Base-by-base conservation (phyloP, 2,888 invertebrate genomes). In the Leptinotarsa haldemani region DNA sequence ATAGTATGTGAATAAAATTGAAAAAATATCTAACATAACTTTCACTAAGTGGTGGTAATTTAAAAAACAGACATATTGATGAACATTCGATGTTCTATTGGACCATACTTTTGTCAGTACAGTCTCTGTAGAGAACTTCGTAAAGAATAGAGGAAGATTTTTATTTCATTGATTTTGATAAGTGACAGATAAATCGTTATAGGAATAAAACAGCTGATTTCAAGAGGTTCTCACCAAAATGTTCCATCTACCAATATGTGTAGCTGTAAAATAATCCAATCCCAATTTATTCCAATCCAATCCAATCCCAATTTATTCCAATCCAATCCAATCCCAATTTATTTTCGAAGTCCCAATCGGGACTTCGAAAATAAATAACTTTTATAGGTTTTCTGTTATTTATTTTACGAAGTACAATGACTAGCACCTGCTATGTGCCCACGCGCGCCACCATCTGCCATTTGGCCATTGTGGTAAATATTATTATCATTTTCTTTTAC, bases 371-470 rank as follows among this genome's bases (percentile, higher is more conserved):
- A 56, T 56, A n/a, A 61, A 61, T 61, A 61, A 30, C 5, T 61
- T 30, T 61, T 61, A 40, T 61, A 13, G 61, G 30, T 40, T 12
- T 61, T 25, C n/a, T 61, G 40, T 16, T 61, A 61, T 40, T 40
- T 30, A 47, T 65, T 52, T 66, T 25, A 50, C 50, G n/a, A 52
- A 50, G 66, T 50, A 66, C 66, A 66, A 66, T 66, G 50, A n/a
- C 50, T 52, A 66, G 48, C 66, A 66, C 66, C 66, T 66, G 66
- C 66, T 25, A 18, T 22, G 18, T 66, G 50, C 66, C 52, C 66
- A 66, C 66, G 66, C 50, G 65, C 50, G 66, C 30, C 48, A 25
- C 22, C 66, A 66, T 66, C 66, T 66, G 66, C 66, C 50, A 66
- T 66, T 66, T 30, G 50, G 66, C 50, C 61, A 61, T 61, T 40